A percentile compares a stretch with the other conserved stretches of the same genome.
phyloP scores from a whole-genome alignment of 1,140 invertebrate species.

The Zophobas morio region DNA sequence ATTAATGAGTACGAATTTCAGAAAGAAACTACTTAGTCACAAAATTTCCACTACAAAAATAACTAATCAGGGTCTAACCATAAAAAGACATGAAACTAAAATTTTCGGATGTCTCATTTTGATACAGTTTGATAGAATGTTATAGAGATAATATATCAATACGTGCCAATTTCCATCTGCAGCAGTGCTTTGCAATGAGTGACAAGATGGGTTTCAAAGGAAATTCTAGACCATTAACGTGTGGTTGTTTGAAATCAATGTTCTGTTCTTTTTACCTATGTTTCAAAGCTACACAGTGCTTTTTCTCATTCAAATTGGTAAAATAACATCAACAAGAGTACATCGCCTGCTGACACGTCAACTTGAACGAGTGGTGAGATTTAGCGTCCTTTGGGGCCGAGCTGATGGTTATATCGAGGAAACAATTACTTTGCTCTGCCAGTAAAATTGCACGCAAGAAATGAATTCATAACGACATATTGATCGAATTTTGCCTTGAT shows the following conservation, averaged over 20 bases:
- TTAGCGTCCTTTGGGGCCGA: conserved; percentile 45
- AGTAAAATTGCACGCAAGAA: conserved; percentile 51
- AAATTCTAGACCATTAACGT: conserved; percentile 8
- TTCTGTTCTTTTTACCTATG: conserved; percentile 21
- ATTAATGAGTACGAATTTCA: no score
- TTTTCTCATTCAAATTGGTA: conserved; percentile 37
- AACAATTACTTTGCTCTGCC: conserved; percentile 51
- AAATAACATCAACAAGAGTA: conserved; percentile 36
- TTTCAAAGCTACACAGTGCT: conserved; percentile 11
- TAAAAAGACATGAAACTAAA: no score
- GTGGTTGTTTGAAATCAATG: conserved; percentile 21
- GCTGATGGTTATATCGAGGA: conserved; percentile 50
- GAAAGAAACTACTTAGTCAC: no score
- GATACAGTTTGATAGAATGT: no score
- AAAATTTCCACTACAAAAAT: no score
- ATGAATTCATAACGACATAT: conserved; percentile 54
- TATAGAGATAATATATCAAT: not conserved
- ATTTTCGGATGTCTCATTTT: no score
- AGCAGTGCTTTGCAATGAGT: no score
- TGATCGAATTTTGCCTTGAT: conserved; percentile 43
- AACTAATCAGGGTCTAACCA: no score
- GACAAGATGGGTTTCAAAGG: conserved; percentile 11
- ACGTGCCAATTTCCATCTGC: not conserved
- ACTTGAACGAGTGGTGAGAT: conserved; percentile 43
- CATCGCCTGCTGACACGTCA: conserved; percentile 37